These are phyloP conservation scores for Caenorhabditis doughertyi DNA, from an alignment of 2,888 invertebrate species.

Conservation along the genomic window DNA sequence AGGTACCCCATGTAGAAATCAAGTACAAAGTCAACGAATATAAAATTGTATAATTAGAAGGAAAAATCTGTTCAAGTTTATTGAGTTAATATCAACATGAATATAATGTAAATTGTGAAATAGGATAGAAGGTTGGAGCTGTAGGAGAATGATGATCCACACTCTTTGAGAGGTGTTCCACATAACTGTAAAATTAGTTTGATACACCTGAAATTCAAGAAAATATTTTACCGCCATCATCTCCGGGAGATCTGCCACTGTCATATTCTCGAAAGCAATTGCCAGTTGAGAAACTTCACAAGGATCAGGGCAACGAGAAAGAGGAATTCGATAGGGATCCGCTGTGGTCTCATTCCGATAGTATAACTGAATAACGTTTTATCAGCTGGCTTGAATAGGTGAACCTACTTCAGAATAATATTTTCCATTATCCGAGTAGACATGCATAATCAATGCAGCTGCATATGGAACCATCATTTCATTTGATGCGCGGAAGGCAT, in stretches of 20 bases:
- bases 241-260: slow-evolving; percentile 33
- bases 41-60: not conserved
- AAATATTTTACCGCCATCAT: slow-evolving; percentile 20
- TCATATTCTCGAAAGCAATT: slow-evolving; percentile 58
- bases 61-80: slow-evolving; percentile 23
- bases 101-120: slow-evolving; percentile 8
- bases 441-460: slow-evolving; percentile 75
- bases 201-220: too few species aligned
- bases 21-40: too few species aligned
- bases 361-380: slow-evolving; percentile 52
- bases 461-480: slow-evolving; percentile 75
- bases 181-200: slow-evolving; percentile 27
- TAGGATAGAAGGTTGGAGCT: not conserved
- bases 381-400: too few species aligned
- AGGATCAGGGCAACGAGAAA: slow-evolving; percentile 64
- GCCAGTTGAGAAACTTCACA: slow-evolving; percentile 61
- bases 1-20: too few species aligned
- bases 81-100: slow-evolving; percentile 12
- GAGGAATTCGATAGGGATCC: slow-evolving; percentile 46
- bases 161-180: slow-evolving; percentile 46
- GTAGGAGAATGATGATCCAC: slow-evolving; percentile 22
- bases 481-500: slow-evolving; percentile 69
- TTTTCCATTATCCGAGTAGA: slow-evolving; percentile 64
- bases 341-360: slow-evolving; percentile 62
- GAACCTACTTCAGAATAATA: slow-evolving; percentile 31